Percentiles rank a stretch among this genome's conserved stretches.
phyloP scores from a whole-genome alignment of 2,113 vertebrate genomes.

The Menura novaehollandiae region DNA sequence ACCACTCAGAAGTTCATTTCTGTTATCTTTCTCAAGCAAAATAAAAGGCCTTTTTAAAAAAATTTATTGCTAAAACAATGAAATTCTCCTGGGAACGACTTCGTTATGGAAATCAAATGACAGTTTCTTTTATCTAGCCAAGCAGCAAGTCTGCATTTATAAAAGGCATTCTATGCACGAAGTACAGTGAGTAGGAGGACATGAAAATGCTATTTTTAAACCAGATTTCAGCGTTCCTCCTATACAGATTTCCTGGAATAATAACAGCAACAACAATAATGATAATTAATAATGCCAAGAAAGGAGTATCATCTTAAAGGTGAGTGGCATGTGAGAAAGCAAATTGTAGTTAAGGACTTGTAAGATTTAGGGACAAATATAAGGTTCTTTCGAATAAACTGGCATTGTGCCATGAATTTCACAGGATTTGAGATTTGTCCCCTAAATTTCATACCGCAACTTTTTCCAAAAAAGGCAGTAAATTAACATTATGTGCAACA shows the following conservation, averaged over 20 bases:
- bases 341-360: neutral
- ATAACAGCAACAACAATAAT: conserved; percentile 69
- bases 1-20: conserved; percentile 71
- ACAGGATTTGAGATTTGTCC: neutral
- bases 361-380: neutral
- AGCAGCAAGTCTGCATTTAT: conserved; percentile 77
- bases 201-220: conserved; percentile 78
- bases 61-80: conserved; percentile 80
- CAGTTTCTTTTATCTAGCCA: conserved; percentile 77
- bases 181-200: conserved; percentile 75
- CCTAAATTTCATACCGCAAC: neutral
- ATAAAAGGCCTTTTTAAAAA: conserved; percentile 74
- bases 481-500: neutral
- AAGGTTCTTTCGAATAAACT: neutral
- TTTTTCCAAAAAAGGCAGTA: neutral
- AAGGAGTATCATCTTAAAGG: conserved; percentile 50
- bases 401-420: neutral
- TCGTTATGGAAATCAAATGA: conserved; percentile 76
- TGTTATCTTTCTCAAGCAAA: conserved; percentile 74
- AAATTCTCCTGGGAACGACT: conserved; percentile 73
- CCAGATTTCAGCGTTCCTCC: conserved; percentile 67
- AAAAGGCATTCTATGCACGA: conserved; percentile 73
- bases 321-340: conserved; percentile 49
- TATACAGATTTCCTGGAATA: conserved; percentile 69
- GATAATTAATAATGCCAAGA: conserved; percentile 63